A percentile compares a stretch with the other conserved stretches of the same genome.
Conservation (phyloP, 2,113 vertebrate genomes). For the Pyxicephalus adspersus region DNA sequence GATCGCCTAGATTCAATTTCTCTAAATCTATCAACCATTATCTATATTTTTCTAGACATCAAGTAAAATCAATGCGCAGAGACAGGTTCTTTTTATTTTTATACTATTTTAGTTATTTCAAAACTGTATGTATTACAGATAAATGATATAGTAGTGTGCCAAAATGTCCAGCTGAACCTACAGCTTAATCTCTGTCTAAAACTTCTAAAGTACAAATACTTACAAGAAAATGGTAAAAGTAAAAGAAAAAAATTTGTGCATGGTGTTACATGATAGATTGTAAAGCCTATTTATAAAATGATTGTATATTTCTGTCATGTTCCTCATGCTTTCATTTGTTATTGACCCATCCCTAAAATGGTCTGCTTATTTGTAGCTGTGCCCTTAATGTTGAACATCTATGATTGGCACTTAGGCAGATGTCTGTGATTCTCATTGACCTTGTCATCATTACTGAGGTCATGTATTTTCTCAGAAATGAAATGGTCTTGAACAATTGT, state of each 20-base stretch:
- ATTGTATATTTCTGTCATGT: conserved; percentile 42
- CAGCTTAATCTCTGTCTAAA: background rate
- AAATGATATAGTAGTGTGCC: no score
- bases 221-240: background rate
- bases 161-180: no score
- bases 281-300: conserved; percentile 35
- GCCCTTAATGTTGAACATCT: conserved; percentile 55
- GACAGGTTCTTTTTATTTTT: no score
- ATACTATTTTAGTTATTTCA: no score
- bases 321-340: conserved; percentile 42
- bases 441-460: conserved; percentile 57
- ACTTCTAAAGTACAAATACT: background rate
- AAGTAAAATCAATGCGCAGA: no score
- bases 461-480: conserved; percentile 53
- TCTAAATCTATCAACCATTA: no score
- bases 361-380: conserved; percentile 51
- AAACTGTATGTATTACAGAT: no score
- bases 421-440: conserved; percentile 56
- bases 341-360: conserved; percentile 55
- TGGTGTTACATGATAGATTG: background rate
- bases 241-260: no score
- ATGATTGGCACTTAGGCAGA: conserved; percentile 57
- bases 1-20: no score
- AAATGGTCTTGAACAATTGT: conserved; percentile 56
- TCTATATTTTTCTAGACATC: no score